Conservation (phyloP, 2,888 invertebrate genomes). For the Cephus nigrinus region DNA sequence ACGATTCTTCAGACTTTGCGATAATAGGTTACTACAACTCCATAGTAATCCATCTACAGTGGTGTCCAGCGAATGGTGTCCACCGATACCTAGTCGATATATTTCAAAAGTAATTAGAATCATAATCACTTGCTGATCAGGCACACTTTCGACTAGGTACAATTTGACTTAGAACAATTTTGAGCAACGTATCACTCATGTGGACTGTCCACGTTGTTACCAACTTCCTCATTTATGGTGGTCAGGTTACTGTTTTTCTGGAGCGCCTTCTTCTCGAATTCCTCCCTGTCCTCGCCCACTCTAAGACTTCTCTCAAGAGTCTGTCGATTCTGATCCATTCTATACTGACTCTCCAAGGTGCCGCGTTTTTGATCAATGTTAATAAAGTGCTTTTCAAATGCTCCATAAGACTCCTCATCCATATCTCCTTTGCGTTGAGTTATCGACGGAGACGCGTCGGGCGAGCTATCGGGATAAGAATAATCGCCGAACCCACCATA, state of each 20-base stretch:
- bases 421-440: slow-evolving; percentile 40
- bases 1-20: slow-evolving; percentile 4
- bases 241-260: slow-evolving; percentile 43
- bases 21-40: background rate
- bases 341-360: slow-evolving; percentile 36
- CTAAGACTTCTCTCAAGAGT: slow-evolving; percentile 41
- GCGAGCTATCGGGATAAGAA: slow-evolving; percentile 49
- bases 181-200: slow-evolving; percentile 39
- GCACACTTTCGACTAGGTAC: slow-evolving; percentile 38
- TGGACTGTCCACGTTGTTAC: slow-evolving; percentile 42
- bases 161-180: slow-evolving; percentile 28
- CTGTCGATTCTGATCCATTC: slow-evolving; percentile 43
- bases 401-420: slow-evolving; percentile 36
- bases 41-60: background rate
- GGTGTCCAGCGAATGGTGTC: background rate
- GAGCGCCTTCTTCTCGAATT: slow-evolving; percentile 27
- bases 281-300: slow-evolving; percentile 21
- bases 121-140: slow-evolving; percentile 14
- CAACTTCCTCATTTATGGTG: slow-evolving; percentile 53
- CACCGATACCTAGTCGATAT: slow-evolving; percentile 1
- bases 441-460: slow-evolving; percentile 50
- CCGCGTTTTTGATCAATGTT: slow-evolving; percentile 38
- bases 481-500: slow-evolving; percentile 53
- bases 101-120: background rate
- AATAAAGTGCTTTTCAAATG: slow-evolving; percentile 41